A percentile compares a stretch with the other conserved stretches of the same genome.
phyloP scores from a whole-genome alignment of 1,140 invertebrate species.

The Oreohelix idahoensis region DNA sequence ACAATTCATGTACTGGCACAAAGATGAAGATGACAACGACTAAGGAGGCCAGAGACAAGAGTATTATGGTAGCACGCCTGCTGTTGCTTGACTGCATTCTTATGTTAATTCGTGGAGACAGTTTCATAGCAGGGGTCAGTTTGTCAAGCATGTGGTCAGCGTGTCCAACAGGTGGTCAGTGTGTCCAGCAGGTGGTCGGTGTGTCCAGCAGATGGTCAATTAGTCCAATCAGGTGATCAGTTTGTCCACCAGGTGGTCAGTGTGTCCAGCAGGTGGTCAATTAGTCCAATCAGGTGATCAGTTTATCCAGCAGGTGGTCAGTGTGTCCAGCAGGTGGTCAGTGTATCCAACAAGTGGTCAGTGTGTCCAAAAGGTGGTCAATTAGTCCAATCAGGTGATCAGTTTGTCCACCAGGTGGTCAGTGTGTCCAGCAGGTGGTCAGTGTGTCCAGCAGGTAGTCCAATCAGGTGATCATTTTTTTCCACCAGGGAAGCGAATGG shows the following conservation, averaged over 20 bases:
- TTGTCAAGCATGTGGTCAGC: neutral
- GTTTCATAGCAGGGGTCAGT: neutral
- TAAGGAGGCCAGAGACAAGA: neutral
- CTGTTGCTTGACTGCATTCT: neutral
- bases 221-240: neutral
- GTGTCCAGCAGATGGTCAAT: neutral
- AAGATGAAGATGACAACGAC: neutral
- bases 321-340: neutral
- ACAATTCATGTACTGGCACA: neutral
- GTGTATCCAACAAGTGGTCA: neutral
- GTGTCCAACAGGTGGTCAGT: neutral
- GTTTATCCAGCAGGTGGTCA: neutral
- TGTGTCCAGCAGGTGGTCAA: neutral
- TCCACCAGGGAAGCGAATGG: too few species aligned
- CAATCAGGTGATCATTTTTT: too few species aligned
- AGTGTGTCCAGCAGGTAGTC: neutral
- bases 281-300: neutral
- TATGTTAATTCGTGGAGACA: neutral
- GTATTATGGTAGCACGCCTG: neutral
- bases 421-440: neutral
- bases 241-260: neutral
- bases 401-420: neutral
- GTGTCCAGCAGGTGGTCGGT: neutral
- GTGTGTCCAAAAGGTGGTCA: neutral
- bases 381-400: neutral